Base-by-base conservation (phyloP, 2,113 vertebrate species). In the Sinocyclocheilus maitianheensis region DNA sequence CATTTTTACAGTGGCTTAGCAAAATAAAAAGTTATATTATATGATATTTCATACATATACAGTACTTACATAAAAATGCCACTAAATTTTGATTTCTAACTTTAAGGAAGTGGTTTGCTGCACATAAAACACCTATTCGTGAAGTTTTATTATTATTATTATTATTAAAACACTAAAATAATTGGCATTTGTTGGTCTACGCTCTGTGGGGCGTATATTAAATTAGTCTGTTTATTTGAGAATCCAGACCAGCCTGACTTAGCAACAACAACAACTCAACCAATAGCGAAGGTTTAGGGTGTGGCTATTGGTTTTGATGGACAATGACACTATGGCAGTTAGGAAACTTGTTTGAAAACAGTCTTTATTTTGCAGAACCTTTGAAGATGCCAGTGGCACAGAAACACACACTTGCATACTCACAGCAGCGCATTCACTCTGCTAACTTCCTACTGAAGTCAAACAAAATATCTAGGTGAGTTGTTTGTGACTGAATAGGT, bases 401-500 rank as follows among this genome's bases (percentile, higher is more conserved):
- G 3, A 14, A 30, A 67, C 63, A 69, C 26, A 34, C 65, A 69
- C 65, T 18, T 34, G 65, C 26, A 16, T 30, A 69, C 62, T 24
- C 26, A 0, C 26, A 34, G 26, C 26, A 34, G 26, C 0, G 4
- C 51, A 77, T 55, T 20, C 24, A 55, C 7, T 5, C 30, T 11
- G 3, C 48, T 55, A 18, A 84, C 81, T 76, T 26, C 71, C 10
- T 63, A 75, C 43, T 71, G 51, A 88, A 75, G 20, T 22, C 18
- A 43, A 43, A 65, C 55, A 58, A 43, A 85, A 60, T 46, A 81
- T 81, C 24, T 53, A 60, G 13, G 40, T n/a, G 80, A 76, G 20
- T 46, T 79, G 74, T 55, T 77, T 74, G 82, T 14, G 13, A 34
- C 18, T 86, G 34, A 77, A 58, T 58, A 9, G n/a, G 62, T 88